Evolutionary conservation across 1,140 invertebrate species (phyloP).

Genomic region (Lepeophtheirus salmonis): DNA sequence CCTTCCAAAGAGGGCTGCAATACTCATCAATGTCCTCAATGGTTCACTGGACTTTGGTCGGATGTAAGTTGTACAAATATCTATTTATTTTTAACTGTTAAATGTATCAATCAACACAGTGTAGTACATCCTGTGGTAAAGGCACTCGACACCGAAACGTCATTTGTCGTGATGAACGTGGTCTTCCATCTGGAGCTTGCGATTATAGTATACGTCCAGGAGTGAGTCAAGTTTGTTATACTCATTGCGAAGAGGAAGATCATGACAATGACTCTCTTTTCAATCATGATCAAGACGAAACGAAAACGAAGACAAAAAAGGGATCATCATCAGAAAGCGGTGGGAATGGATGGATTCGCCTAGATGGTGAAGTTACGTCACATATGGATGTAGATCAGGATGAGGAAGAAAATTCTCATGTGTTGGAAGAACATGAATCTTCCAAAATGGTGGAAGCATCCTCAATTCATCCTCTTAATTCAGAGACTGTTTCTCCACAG

Average conservation of each 20-base stretch:
- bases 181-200: constrained; percentile 33
- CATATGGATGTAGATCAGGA: no score
- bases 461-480: no score
- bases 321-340: no score
- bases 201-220: constrained; percentile 35
- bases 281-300: no score
- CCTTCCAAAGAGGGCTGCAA: constrained; percentile 56
- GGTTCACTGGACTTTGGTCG: constrained; percentile 64
- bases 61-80: constrained; percentile 39
- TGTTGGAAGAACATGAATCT: no score
- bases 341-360: background rate
- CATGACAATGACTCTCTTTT: no score
- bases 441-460: background rate
- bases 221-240: constrained; percentile 36
- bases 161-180: constrained; percentile 44
- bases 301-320: no score
- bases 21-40: constrained; percentile 56
- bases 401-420: no score
- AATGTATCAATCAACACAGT: constrained; percentile 34
- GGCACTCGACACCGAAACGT: constrained; percentile 55
- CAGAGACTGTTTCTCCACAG: no score
- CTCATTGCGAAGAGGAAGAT: background rate
- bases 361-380: no score
- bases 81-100: constrained; percentile 9
- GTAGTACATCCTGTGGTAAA: constrained; percentile 60